Evolutionary conservation across 2,113 vertebrate genomes (phyloP), one percentile per base, ranked within the genome.

Genomic region (Ammodramus savannarum): DNA sequence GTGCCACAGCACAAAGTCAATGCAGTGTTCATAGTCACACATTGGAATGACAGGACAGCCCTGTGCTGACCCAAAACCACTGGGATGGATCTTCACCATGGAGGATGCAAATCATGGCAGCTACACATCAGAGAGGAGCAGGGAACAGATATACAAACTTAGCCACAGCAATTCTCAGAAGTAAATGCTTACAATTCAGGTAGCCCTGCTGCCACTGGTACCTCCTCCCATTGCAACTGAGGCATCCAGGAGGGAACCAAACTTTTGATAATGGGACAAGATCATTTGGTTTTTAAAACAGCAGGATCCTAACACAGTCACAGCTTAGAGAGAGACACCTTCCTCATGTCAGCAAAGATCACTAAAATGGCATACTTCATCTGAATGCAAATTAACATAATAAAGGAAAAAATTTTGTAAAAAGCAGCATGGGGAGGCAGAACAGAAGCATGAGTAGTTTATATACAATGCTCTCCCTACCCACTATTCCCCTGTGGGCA

Each of bases 1-100:
- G 13, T 68, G 43, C 16, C 54, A 62, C 62, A 80, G 49, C 22
- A 32, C 10, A 39, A 13, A 14, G 27, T 48, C 44, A 44, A 16
- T 3, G 1, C 11, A 4, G 17, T 20, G 32, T 19, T 75, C 2
- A 0, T 11, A 41, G 69, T 62, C 43, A 78, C 32, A 39, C 11
- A 13, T 0, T 59, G 26, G 36, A 85, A 78, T 13, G 31, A 81
- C 48, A 75, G 21, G 7, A 55, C 32, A 46, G 52, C 20, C 41
- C 26, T 19, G 1, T 15, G 15, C 39, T 14, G 3, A n/a, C 29
- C 1, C 0, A 2, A 77, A 92, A 63, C 17, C 6, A 0, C 18
- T 54, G 51, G 44, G 51, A 17, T 49, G 8, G 14, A 17, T 67
- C 48, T 86, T 61, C n/a, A 43, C 39, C 39, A 22, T 13, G 26